Conservation (phyloP, 1,140 invertebrate genomes). For the Listronotus bonariensis region DNA sequence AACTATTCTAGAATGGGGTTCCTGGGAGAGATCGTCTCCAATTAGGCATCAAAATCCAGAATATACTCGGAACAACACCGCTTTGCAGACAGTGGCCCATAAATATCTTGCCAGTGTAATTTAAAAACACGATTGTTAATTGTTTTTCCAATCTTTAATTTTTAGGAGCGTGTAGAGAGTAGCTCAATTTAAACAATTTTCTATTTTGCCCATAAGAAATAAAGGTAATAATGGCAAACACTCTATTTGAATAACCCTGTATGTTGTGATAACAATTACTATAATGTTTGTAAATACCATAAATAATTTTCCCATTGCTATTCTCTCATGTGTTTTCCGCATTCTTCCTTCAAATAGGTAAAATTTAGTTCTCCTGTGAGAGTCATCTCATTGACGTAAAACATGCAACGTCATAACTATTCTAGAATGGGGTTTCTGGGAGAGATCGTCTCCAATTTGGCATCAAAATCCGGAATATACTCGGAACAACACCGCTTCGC, state of each 20-base stretch:
- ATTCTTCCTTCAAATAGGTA: not conserved
- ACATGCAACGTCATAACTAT: constrained; percentile 51
- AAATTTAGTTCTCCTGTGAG: constrained; percentile 1
- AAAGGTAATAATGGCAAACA: too few relatives aligned
- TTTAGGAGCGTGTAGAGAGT: too few relatives aligned
- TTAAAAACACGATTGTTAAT: too few relatives aligned
- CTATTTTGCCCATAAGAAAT: too few relatives aligned
- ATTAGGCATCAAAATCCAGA: constrained; percentile 55
- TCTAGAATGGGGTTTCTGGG: constrained; percentile 51
- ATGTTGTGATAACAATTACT: too few relatives aligned
- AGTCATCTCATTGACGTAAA: constrained; percentile 44
- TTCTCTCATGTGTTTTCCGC: not conserved
- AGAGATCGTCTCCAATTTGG: constrained; percentile 55
- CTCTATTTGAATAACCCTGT: too few relatives aligned
- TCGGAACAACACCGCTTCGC: constrained; percentile 48
- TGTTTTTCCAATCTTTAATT: too few relatives aligned
- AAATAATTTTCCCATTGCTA: too few relatives aligned
- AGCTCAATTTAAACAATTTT: too few relatives aligned
- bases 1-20: constrained; percentile 52
- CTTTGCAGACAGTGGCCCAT: constrained; percentile 41
- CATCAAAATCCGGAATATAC: constrained; percentile 55
- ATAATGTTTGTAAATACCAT: too few relatives aligned
- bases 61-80: constrained; percentile 52
- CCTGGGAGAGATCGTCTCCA: constrained; percentile 53
- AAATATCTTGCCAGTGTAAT: constrained; percentile 38